These are phyloP conservation scores for Ceratina japonica DNA, from an alignment of 1,140 invertebrate genomes.

Conservation along the genomic window DNA sequence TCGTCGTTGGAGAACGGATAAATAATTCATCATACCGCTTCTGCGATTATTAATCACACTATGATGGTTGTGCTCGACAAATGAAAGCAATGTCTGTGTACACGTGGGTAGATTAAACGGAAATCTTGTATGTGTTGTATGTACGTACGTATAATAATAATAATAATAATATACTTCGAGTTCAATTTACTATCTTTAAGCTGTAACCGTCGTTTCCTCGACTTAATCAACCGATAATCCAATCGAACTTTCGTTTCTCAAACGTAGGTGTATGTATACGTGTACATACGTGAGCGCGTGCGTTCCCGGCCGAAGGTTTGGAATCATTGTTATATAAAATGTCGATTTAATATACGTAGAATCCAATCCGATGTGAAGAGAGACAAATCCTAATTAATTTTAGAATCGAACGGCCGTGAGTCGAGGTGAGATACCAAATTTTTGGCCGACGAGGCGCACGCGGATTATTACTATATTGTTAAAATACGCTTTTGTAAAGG, in stretches of 20 bases:
- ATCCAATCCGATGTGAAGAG: too few species aligned
- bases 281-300: slow-evolving; percentile 14
- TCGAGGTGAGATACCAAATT: too few species aligned
- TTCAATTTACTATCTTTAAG: slow-evolving; percentile 41
- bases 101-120: slow-evolving; percentile 19
- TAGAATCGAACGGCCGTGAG: too few species aligned
- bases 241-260: slow-evolving; percentile 40
- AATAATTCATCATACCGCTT: slow-evolving; percentile 52
- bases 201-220: slow-evolving; percentile 46
- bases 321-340: too few species aligned
- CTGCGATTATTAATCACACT: slow-evolving; percentile 40
- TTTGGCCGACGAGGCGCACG: too few species aligned
- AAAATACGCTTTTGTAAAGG: slow-evolving; percentile 58
- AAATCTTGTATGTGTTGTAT: slow-evolving; percentile 11
- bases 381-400: too few species aligned
- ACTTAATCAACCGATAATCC: slow-evolving; percentile 29
- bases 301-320: neutral
- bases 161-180: slow-evolving; percentile 2
- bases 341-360: too few species aligned
- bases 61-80: slow-evolving; percentile 59
- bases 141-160: slow-evolving; percentile 7
- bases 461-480: slow-evolving; percentile 36
- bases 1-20: slow-evolving; percentile 25
- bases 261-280: slow-evolving; percentile 43
- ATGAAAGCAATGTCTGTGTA: slow-evolving; percentile 50